Percentiles rank a stretch among this genome's conserved stretches.
These are phyloP conservation scores for Philonicus albiceps DNA, from an alignment of 2,888 invertebrate genomes.

Conservation along the genomic window DNA sequence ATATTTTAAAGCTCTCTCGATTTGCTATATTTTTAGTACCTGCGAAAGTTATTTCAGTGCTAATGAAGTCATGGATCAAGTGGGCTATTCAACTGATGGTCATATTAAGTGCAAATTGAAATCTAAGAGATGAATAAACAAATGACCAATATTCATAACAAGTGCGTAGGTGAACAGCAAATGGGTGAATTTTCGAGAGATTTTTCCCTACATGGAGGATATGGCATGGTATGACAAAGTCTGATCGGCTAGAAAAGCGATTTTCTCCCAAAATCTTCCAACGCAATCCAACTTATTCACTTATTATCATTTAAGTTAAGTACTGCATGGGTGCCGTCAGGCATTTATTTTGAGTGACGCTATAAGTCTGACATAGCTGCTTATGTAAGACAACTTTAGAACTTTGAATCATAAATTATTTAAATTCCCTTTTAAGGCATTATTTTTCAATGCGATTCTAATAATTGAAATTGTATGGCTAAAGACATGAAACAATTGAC, in stretches of 20 bases:
- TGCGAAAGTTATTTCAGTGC: conserved; percentile 9
- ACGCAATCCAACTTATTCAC: neutral
- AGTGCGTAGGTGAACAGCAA: neutral
- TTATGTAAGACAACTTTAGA: neutral
- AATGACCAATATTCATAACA: neutral
- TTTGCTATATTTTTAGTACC: conserved; percentile 21
- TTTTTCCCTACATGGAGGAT: neutral
- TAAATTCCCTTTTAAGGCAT: neutral
- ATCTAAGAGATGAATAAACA: conserved; percentile 8
- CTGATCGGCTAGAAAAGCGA: neutral
- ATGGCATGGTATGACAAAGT: neutral
- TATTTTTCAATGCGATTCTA: neutral
- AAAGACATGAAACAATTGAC: too few relatives aligned
- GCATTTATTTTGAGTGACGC: neutral
- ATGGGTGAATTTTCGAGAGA: neutral
- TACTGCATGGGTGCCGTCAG: neutral
- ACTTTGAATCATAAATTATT: neutral
- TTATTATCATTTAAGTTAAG: neutral
- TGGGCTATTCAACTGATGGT: neutral
- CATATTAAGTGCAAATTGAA: conserved; percentile 2
- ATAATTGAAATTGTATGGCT: neutral
- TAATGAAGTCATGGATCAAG: conserved; percentile 8
- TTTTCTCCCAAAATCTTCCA: neutral
- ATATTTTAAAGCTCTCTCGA: conserved; percentile 9
- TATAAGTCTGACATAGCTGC: neutral